Base-by-base conservation (phyloP, 2,797 vertebrate genomes). In the Epinephelus malabaricus region DNA sequence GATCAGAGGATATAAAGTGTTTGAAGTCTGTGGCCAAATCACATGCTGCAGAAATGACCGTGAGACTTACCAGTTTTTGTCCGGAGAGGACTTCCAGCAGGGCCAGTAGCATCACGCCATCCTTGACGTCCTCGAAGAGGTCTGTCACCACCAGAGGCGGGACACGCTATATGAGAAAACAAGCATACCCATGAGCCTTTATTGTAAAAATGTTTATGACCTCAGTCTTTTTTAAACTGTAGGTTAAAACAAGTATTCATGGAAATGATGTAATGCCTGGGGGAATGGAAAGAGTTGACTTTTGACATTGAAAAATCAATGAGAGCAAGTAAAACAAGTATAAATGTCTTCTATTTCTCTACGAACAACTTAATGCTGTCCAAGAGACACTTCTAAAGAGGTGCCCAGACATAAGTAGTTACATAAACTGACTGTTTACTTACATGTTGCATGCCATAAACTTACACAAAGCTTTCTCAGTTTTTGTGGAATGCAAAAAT, bases 81-180 rank as follows among this genome's bases (percentile, higher is more conserved):
- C 98, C 98, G 19, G 98, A 99, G 51, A 99, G 96, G 69, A 99
- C 95, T 82, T 99, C 98, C 90, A 99, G 94, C 63, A 99, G 95
- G 13, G 97, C 97, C 81, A 99, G 95, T 5, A 99, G 92, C 94
- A 96, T 97, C 78, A 97, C 95, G 1, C 98, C 98, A 92, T 99
- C 98, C 92, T 99, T 99, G 90, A 99, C 98, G 88, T 99, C 98
- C 92, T 99, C 97, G 91, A 99, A 99, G 40, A 99, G 95, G 79
- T 99, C 97, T 18, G 95, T 96, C 78, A 99, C 93, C 82, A 96
- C 89, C 90, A 99, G 89, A 4, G 98, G 97, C 9, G 98, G 98
- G 67, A 96, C 96, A 71, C 89, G 91, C 98, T 99, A 82, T 2
- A 70, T 67, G 54, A 55, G 61, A 76, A 80, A 72, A 79, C 27